Percentiles rank a stretch among this genome's conserved stretches.
phyloP scores from a whole-genome alignment of 1,140 invertebrate species.

The Drosophila persimilis region DNA sequence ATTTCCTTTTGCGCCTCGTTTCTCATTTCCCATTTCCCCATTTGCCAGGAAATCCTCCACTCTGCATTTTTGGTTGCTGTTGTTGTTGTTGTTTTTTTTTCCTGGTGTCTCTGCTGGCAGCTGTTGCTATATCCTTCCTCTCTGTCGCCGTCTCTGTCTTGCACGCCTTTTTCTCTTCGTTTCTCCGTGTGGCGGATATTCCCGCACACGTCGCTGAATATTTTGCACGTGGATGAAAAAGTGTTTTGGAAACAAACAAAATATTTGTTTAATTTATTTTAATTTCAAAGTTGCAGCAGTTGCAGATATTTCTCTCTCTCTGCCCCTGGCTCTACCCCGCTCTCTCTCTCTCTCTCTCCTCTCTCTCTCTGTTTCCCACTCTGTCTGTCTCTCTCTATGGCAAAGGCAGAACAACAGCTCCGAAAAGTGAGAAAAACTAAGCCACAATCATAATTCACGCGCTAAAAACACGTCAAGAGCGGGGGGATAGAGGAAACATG shows the following conservation, averaged over 20 bases:
- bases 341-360: neutral
- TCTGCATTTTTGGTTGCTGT: neutral
- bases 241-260: constrained; percentile 71
- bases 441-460: constrained; percentile 79
- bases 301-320: constrained; percentile 51
- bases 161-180: constrained; percentile 1
- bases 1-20: constrained; percentile 23
- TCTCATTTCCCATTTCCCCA: constrained; percentile 42
- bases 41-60: neutral
- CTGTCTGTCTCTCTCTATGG: neutral
- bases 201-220: constrained; percentile 52
- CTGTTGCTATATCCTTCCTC: constrained; percentile 28
- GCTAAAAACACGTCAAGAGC: constrained; percentile 46
- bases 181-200: constrained; percentile 39
- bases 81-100: neutral
- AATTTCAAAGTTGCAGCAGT: constrained; percentile 77
- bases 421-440: constrained; percentile 61
- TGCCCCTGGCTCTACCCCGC: too few species aligned
- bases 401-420: constrained; percentile 30
- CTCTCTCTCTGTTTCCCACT: too few species aligned
- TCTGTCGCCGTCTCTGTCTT: constrained; percentile 10
- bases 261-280: constrained; percentile 81
- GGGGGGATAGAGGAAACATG: neutral
- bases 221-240: constrained; percentile 65
- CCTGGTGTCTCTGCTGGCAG: constrained; percentile 38